Conservation (phyloP, 2,113 vertebrate species). For the Pelmatolapia mariae region DNA sequence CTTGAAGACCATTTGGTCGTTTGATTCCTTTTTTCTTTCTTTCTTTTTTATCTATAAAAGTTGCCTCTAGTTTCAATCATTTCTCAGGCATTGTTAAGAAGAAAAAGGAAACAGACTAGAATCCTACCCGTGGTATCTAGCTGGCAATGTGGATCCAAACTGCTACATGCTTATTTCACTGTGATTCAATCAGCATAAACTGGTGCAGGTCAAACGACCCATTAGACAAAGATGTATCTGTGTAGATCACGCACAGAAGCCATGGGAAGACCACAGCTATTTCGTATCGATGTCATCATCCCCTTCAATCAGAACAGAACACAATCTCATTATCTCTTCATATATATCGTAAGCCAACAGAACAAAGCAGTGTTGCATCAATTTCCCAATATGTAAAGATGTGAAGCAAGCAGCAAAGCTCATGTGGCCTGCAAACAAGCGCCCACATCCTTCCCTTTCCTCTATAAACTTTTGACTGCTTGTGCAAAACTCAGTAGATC, state of each 20-base stretch:
- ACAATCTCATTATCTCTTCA: constrained; percentile 52
- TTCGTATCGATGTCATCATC: constrained; percentile 66
- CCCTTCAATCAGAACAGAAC: constrained; percentile 38
- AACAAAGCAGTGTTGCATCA: constrained; percentile 53
- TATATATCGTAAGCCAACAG: constrained; percentile 26
- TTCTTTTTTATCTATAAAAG: neutral
- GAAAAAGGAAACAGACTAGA: neutral
- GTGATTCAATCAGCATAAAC: neutral
- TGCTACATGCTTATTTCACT: neutral
- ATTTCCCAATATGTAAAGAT: constrained; percentile 38
- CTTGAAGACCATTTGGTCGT: neutral
- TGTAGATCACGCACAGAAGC: neutral
- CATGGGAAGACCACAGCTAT: constrained; percentile 31
- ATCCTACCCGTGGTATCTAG: neutral
- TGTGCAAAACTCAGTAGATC: constrained; percentile 11
- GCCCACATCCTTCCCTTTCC: neutral
- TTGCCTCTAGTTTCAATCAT: neutral
- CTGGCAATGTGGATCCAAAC: neutral
- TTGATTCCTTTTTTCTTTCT: neutral
- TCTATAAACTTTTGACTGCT: neutral
- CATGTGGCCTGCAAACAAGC: constrained; percentile 3
- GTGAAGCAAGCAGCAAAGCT: constrained; percentile 24
- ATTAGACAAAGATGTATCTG: constrained; percentile 13
- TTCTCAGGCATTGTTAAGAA: neutral
- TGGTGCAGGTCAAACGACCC: constrained; percentile 35